Evolutionary conservation across 2,113 vertebrate genomes (phyloP), one percentile per base, ranked within the genome.

Genomic region (Dolichotis patagonum): DNA sequence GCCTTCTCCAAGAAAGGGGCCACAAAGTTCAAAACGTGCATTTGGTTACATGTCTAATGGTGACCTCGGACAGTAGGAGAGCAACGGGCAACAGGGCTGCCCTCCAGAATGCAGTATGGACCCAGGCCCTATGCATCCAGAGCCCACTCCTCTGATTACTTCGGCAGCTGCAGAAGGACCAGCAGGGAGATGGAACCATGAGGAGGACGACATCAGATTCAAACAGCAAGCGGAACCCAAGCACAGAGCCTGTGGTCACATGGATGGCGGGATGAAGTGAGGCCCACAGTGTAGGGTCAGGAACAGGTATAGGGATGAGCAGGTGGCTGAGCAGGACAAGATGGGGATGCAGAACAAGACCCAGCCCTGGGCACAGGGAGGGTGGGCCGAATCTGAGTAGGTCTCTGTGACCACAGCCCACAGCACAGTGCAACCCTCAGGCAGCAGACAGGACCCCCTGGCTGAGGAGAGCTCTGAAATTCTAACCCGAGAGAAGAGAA

Each of bases 401-500:
- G n/a, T n/a, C n/a, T n/a, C n/a, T n/a, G n/a, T n/a, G n/a, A n/a
- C n/a, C n/a, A n/a, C n/a, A n/a, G n/a, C n/a, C n/a, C n/a, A n/a
- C n/a, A n/a, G n/a, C n/a, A n/a, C n/a, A n/a, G n/a, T n/a, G n/a
- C n/a, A n/a, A n/a, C n/a, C n/a, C n/a, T n/a, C n/a, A n/a, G n/a
- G n/a, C n/a, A n/a, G n/a, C 52, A 13, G 52, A 52, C 52, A 3
- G 6, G 56, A 16, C n/a, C 73, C n/a, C 73, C 41, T 56, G 52
- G 43, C 17, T 65, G 28, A 94, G 49, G 69, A 95, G 93, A 69
- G 5, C 62, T 92, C 41, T 87, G 38, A 85, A 52, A 91, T 85
- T 92, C 54, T 90, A 95, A 81, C 32, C 20, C 62, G 30, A 65
- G 10, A 32, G 58, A 7, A 67, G 32, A 22, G 65, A 16, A 67